Evolutionary conservation across 92 coral and sea anemone species (phyloP).

Genomic region (Epizoanthus stellaris): DNA sequence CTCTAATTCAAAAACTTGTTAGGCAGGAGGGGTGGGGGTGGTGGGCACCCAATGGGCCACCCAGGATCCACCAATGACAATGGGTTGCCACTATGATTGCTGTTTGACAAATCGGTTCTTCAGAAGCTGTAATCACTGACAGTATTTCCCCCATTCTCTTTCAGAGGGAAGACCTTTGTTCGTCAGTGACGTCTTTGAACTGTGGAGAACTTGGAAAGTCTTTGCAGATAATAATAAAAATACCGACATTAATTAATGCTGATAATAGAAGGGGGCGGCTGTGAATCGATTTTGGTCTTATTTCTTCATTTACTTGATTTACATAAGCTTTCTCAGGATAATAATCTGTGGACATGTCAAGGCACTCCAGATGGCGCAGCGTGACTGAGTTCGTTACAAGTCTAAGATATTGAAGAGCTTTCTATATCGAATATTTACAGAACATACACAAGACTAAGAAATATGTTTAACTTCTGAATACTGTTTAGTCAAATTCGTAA

Average conservation of each 20-base stretch:
- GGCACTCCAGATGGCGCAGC: neutral
- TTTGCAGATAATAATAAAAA: conserved; percentile 17
- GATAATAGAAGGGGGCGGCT: conserved; percentile 2
- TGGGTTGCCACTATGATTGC: neutral
- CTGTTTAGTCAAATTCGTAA: no score
- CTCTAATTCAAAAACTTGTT: no score
- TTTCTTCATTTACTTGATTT: neutral
- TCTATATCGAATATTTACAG: no score
- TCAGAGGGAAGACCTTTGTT: conserved; percentile 95
- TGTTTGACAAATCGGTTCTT: neutral
- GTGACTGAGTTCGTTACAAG: no score
- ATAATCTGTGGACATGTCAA: neutral
- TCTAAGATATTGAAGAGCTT: no score
- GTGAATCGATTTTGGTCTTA: neutral
- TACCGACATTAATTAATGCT: neutral
- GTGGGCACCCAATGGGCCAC: no score
- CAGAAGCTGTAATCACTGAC: neutral
- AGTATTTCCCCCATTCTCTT: conserved; percentile 30
- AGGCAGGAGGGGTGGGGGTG: no score
- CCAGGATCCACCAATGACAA: no score
- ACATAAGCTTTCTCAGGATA: neutral
- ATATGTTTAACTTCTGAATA: no score
- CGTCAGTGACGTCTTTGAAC: conserved; percentile 65
- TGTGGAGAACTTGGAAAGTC: neutral
- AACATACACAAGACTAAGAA: no score